Evolutionary conservation across 1,140 invertebrate species (phyloP), one percentile per base, ranked within the genome.

Genomic region (Drosophila insularis): DNA sequence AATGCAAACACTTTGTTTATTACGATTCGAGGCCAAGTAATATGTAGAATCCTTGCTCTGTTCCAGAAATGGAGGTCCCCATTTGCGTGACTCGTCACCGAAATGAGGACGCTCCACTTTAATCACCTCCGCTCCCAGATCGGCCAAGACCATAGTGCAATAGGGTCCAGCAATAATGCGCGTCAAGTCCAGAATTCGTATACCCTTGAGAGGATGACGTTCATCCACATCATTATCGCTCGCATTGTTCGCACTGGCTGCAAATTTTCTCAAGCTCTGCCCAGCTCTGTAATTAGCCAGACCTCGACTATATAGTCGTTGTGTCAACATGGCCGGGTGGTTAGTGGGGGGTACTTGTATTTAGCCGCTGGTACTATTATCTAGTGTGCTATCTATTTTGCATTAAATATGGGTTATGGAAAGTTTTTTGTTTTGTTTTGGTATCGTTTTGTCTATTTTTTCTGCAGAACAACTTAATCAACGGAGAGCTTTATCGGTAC

Each of bases 1-100:
- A 46, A 99, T 93, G 77, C 96, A 97, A 54, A 99, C 93, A 91
- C 98, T 99, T 91, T 98, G 97, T 92, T 99, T 99, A 91, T 99
- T 99, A 72, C 98, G 95, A 93, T 99, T 99, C 0, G 98, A 93
- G 32, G 95, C 94, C 4, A 97, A 85, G 92, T 98, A 99, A 89
- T 99, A 99, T 63, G 95, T 95, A 21, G 96, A 95, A 81, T 98
- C 95, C 17, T 93, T 91, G 21, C 95, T 95, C 10, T 94, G 94
- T 19, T 93, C 90, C 46, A 97, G 92, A 91, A 98, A 98, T 0
- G 98, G 98, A 4, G 98, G 98, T 0, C 97, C 97, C 98, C 98
- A 99, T 58, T 95, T 95, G 46, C 98, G 93, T 0, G 97, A 95
- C 79, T 99, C 98, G 93, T 99, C 98, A n/a, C 90, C 92, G 4